Base-by-base conservation (phyloP, 2,797 vertebrate genomes). In the Eupleurogrammus muticus region DNA sequence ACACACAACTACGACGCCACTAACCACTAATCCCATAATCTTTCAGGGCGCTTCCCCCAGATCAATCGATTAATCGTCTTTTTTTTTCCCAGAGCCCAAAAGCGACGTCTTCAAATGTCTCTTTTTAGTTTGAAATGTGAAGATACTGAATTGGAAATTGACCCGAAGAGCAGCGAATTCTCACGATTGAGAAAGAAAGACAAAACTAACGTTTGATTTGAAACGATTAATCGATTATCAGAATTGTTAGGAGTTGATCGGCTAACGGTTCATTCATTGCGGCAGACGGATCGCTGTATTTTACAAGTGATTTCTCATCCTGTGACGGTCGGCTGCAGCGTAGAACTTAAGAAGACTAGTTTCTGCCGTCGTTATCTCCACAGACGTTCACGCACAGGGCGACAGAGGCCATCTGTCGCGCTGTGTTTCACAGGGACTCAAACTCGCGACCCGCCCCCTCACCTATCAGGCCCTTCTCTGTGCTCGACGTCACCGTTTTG, bases 391-490 rank as follows among this genome's bases (percentile, higher is more conserved):
- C 12, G 65, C 38, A 70, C 13, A 16, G n/a, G 51, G 58, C 10
- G 12, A 16, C 66, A 64, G 28, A 38, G 56, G 0, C 50, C 48
- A 62, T 10, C 59, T 28, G 4, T 42, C 55, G 49, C 62, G 44
- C 42, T 47, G 20, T 4, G 51, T 50, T 73, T 73, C 56, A 77
- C 51, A 68, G 69, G 79, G 80, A 84, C 54, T 80, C 76, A 59
- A 74, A 80, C 57, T 59, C 7, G 51, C 78, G 64, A 59, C 72
- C 79, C 40, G 61, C 35, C 3, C 80, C 79, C 97, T 98, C 94
- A 99, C 97, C 97, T 94, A 99, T 98, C 66, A 99, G 96, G 82
- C 97, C 97, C 88, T 96, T 97, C 42, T 98, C 97, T 82, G 97
- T 98, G 92, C 96, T 99, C 0, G 97, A 99, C 47, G 96, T 99